Evolutionary conservation across 2,797 vertebrate species (phyloP), one percentile per base, ranked within the genome.

Genomic region (Crotalus adamanteus): DNA sequence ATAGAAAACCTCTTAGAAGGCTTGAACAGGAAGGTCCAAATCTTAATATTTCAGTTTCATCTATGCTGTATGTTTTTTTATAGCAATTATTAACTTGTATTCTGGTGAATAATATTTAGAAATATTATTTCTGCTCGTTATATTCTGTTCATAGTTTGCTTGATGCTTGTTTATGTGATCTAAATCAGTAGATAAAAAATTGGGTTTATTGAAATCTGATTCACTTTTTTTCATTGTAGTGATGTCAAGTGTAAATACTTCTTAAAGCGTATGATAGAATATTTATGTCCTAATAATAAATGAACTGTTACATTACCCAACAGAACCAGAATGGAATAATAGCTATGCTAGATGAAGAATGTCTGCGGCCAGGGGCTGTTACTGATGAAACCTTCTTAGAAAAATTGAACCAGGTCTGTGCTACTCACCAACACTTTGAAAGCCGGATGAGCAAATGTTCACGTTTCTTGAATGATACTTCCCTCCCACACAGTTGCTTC

Each of bases 291-390:
- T 31, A 69, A 51, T 60, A 57, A 86, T 73, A 65, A 83, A 55
- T 22, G 11, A 91, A 85, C 20, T 37, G 37, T 63, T 37, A 85
- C 22, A 59, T 85, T 85, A 37, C 59, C 20, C n/a, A 51, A 65
- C 95, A 99, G 99, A 98, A 99, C 97, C 98, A 99, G 95, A 99
- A 98, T 59, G 99, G 99, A 93, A 99, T 99, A 97, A 96, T 99
- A 97, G 99, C 99, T 95, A 99, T 99, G 99, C 97, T 99, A 95
- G 99, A 99, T 0, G 99, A 99, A 93, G 99, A 99, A 96, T 99
- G 99, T 96, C 97, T 99, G 96, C 96, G 99, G 91, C 99, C 99
- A 0, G 99, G 99, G 89, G 99, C 98, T 0, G 99, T 99, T 91
- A 99, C 99, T 0, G 99, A 99, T 0, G 98, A 99, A 69, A 99